These are phyloP conservation scores for Scrobipalpa costella DNA, from an alignment of 2,888 invertebrate species.

Conservation along the genomic window DNA sequence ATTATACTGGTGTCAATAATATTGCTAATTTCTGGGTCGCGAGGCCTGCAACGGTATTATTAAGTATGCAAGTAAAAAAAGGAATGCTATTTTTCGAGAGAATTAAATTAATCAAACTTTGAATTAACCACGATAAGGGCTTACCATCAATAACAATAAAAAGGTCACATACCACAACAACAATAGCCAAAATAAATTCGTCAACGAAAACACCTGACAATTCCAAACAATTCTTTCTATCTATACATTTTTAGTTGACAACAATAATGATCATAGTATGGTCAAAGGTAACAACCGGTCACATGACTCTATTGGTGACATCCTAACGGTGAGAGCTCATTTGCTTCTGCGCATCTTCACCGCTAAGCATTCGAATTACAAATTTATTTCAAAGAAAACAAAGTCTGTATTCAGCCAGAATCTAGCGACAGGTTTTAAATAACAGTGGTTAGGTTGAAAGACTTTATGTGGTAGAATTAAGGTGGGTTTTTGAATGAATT, in stretches of 20 bases:
- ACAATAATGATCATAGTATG: background rate
- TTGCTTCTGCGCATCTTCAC: slow-evolving; percentile 21
- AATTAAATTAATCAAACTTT: too few species aligned
- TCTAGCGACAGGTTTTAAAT: background rate
- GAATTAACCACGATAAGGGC: background rate
- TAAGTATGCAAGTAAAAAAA: too few species aligned
- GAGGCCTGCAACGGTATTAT: too few species aligned
- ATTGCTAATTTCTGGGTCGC: too few species aligned
- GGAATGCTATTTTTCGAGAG: too few species aligned
- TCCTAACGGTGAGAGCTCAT: slow-evolving; percentile 17
- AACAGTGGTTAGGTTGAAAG: background rate
- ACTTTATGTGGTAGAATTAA: background rate
- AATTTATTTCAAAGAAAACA: background rate
- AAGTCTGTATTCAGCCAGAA: background rate
- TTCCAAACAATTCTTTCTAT: background rate
- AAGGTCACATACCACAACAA: slow-evolving; percentile 3
- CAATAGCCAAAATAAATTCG: background rate
- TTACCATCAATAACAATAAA: background rate
- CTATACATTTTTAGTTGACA: background rate
- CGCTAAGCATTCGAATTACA: background rate
- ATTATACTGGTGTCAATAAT: too few species aligned
- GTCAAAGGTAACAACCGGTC: slow-evolving; percentile 20
- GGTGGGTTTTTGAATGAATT: background rate
- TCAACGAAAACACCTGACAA: background rate
- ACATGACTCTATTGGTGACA: slow-evolving; percentile 20